Percentiles rank a stretch among this genome's conserved stretches.
Evolutionary conservation across 2,888 invertebrate species (phyloP).

Genomic region (Lasioglossum malachurum): DNA sequence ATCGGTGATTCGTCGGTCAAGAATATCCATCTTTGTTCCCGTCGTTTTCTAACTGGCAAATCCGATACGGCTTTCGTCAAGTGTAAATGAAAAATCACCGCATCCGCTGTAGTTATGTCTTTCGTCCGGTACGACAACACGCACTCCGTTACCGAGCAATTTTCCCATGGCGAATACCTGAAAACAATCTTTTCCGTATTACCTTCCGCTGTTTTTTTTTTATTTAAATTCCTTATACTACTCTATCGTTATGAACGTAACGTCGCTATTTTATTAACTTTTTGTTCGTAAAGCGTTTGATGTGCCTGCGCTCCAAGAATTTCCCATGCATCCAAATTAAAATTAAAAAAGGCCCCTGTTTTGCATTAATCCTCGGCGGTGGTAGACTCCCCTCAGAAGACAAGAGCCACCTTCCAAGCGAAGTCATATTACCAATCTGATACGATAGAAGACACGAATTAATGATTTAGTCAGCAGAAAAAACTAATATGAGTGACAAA

Average conservation of each 20-base stretch:
- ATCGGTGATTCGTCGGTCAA: conserved; percentile 89
- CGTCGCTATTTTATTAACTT: conserved; percentile 62
- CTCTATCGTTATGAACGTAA: not conserved
- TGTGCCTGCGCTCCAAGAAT: conserved; percentile 86
- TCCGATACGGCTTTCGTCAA: conserved; percentile 84
- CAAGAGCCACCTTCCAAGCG: conserved; percentile 84
- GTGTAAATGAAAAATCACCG: conserved; percentile 88
- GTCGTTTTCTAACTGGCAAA: conserved; percentile 86
- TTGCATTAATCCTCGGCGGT: conserved; percentile 65
- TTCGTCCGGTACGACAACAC: conserved; percentile 86
- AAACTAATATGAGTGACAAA: not conserved
- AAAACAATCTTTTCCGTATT: conserved; percentile 61
- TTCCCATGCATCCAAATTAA: conserved; percentile 88
- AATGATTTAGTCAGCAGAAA: not conserved
- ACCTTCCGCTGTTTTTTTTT: not conserved
- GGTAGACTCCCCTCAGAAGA: conserved; percentile 76
- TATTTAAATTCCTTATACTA: not conserved
- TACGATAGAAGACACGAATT: conserved; percentile 50
- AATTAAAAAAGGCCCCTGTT: conserved; percentile 83
- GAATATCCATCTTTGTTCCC: conserved; percentile 89
- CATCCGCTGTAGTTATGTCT: conserved; percentile 87
- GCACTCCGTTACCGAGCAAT: conserved; percentile 89
- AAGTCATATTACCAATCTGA: conserved; percentile 79
- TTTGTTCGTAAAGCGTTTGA: conserved; percentile 85
- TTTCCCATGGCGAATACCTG: conserved; percentile 86